Evolutionary conservation across 2,888 invertebrate genomes (phyloP), one percentile per base, ranked within the genome.

Genomic region (Polyommatus iphigenia): DNA sequence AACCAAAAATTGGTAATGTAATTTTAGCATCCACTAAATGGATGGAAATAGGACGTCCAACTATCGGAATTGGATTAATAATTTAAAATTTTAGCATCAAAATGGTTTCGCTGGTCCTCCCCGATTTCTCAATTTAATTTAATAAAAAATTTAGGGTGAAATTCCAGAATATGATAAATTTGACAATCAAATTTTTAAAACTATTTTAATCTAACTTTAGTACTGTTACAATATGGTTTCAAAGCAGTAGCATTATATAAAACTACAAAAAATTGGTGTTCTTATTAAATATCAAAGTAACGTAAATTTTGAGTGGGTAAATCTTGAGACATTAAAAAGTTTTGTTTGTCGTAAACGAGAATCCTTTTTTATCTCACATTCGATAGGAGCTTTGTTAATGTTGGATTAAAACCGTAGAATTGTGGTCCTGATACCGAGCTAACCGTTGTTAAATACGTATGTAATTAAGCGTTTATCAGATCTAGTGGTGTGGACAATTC

Each of bases 401-500:
- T 54, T 54, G 13, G 4, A 54, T 54, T 54, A 54, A 18, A 18
- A 15, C 54, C 18, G 54, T 54, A 18, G 3, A 54, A 54, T 4
- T 18, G 54, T 54, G 54, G 54, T 54, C 54, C 54, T 54, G 54
- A 54, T 54, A 54, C 54, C 54, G 54, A 62, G 24, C 24, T 29
- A 67, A 32, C 67, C 15, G 67, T 32, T 15, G 29, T 67, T 67
- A 67, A 67, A 67, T 67, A 67, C 13, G 67, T 32, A 67, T 29
- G 62, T 67, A 67, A 67, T 29, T 29, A 29, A 18, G 67, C 29
- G 2, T 29, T 32, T 41, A 72, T 72, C 36, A 41, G 36, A 41
- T 41, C 3, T 72, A 71, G 15, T 71, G 71, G 2, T 36, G 71
- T 71, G 71, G 24, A 72, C 41, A 72, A 72, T 72, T 41, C 71